Conservation (phyloP, 53 echinoderm and acorn worm species). For the Pentamera pediparva region DNA sequence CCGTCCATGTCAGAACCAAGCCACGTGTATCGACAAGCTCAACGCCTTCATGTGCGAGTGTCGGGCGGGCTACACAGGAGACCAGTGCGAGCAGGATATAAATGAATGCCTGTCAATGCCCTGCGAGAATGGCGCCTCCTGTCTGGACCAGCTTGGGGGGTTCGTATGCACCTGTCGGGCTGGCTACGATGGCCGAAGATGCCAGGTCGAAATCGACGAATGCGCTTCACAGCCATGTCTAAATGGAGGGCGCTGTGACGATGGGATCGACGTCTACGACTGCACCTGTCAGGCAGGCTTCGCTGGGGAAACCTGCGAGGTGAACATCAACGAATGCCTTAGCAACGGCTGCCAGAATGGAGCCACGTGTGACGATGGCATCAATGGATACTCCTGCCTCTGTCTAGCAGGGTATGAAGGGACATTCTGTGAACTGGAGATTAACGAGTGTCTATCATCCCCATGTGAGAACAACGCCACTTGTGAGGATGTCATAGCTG, state of each 20-base stretch:
- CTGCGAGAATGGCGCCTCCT: slow-evolving; percentile 66
- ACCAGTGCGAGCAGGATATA: slow-evolving; percentile 60
- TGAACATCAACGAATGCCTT: slow-evolving; percentile 69
- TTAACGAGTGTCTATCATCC: slow-evolving; percentile 69
- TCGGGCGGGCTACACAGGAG: slow-evolving; percentile 54
- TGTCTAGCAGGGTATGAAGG: slow-evolving; percentile 71
- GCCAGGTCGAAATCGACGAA: slow-evolving; percentile 68
- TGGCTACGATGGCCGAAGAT: slow-evolving; percentile 63
- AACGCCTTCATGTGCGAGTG: slow-evolving; percentile 69
- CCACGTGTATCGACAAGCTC: slow-evolving; percentile 56
- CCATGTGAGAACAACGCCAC: slow-evolving; percentile 74
- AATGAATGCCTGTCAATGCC: slow-evolving; percentile 78
- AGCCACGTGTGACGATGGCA: slow-evolving; percentile 69
- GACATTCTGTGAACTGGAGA: slow-evolving; percentile 52
- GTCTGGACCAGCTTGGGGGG: slow-evolving; percentile 56
- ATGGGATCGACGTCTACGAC: slow-evolving; percentile 53
- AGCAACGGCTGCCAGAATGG: slow-evolving; percentile 66
- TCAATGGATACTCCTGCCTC: slow-evolving; percentile 60
- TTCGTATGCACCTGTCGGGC: slow-evolving; percentile 55
- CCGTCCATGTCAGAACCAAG: slow-evolving; percentile 70
- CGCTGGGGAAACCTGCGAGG: slow-evolving; percentile 58
- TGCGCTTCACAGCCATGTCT: slow-evolving; percentile 79
- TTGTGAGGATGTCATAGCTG: slow-evolving; percentile 58
- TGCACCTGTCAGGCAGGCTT: slow-evolving; percentile 76
- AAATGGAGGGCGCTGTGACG: slow-evolving; percentile 57